phyloP scores from a whole-genome alignment of 1,140 invertebrate genomes.

The Batillaria attramentaria region DNA sequence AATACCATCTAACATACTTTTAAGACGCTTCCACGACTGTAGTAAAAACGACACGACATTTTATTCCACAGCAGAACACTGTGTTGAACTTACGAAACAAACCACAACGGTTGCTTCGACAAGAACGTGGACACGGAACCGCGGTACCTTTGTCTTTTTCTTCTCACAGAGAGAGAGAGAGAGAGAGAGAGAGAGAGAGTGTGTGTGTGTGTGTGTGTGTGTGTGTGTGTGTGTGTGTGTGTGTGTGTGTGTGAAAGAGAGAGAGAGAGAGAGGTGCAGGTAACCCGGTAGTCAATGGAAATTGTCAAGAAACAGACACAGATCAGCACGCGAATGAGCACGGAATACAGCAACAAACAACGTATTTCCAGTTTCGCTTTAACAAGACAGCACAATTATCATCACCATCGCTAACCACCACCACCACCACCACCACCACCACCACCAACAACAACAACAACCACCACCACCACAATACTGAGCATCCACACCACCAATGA shows the following conservation, averaged over 20 bases:
- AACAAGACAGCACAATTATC: background rate
- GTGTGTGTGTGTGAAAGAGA: background rate
- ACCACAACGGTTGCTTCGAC: no score
- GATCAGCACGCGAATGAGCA: background rate
- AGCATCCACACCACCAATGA: background rate
- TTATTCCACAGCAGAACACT: no score
- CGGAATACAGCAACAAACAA: background rate
- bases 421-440: background rate
- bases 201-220: constrained; percentile 11
- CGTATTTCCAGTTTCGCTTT: no score
- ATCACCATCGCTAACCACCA: no score
- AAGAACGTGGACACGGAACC: no score
- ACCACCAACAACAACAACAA: background rate
- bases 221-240: background rate
- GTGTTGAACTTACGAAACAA: no score
- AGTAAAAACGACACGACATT: no score
- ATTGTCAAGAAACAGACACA: background rate
- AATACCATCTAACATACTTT: no score
- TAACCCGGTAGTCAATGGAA: background rate
- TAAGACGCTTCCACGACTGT: no score
- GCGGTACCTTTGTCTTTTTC: background rate
- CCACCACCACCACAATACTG: background rate
- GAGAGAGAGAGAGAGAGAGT: constrained; percentile 19
- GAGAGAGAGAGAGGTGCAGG: background rate
- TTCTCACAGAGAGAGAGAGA: constrained; percentile 15